Evolutionary conservation across 2,888 invertebrate species (phyloP), one percentile per base, ranked within the genome.

Genomic region (Lithophane socia): DNA sequence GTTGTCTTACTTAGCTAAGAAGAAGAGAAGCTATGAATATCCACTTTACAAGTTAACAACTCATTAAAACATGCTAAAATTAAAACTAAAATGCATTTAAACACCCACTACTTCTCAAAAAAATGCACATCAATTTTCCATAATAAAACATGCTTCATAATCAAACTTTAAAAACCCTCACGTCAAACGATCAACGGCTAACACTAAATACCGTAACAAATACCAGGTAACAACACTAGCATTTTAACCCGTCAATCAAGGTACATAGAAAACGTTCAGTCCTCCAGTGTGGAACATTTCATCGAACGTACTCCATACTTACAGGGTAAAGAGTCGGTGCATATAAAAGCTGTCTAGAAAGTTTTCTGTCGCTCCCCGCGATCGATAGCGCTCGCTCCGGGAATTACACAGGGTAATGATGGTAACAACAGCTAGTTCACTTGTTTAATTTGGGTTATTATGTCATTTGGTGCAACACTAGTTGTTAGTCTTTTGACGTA

Each of bases 291-390:
- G 86, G 87, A 87, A 80, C 88, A 82, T 91, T 92, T 90, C 90
- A 92, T 92, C 92, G 91, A 91, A 91, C 91, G 90, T 64, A 84
- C 84, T 83, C 90, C 92, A 93, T 93, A 94, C 94, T 93, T 91
- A 92, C 93, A 90, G 92, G 91, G 92, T 93, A 95, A 95, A 95
- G 95, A 95, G 95, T 94, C 93, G 95, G 94, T 96, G 96, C 97
- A 97, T 96, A 97, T 97, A 97, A 97, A 97, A 97, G 95, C 96
- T 94, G 97, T 97, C 97, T 97, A 95, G 96, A 97, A 97, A 97
- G 96, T 97, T 97, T 96, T 96, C 95, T 96, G 96, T 96, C 96
- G 96, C 94, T 95, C 93, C 93, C 92, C 90, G 90, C 91, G 96
- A 96, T 96, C 96, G 95, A 96, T 96, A 96, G 92, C 89, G 92